Evolutionary conservation across 1,140 invertebrate species (phyloP), one percentile per base, ranked within the genome.

Genomic region (Drosophila lacertosa): DNA sequence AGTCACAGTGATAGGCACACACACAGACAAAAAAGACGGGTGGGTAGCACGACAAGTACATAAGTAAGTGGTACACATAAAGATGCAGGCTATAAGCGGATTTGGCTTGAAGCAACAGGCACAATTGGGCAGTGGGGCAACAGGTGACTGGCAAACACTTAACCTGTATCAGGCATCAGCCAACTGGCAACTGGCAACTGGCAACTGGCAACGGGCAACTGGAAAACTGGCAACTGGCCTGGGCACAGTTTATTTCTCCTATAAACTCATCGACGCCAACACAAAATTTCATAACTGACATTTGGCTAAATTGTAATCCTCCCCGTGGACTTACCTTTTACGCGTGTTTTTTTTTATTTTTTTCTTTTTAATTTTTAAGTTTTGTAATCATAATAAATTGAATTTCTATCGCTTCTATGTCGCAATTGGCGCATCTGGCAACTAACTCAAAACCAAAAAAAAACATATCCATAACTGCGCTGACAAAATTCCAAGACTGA

Each of bases 401-500:
- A 84, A 77, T 86, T 81, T 71, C 74, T 86, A 81, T 81, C 65
- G 53, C 32, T 64, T 69, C 65, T 74, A 65, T 81, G 77, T 86
- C 64, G 76, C 77, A 86, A 74, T 68, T 80, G 22, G 37, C 54
- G 47, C 69, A 67, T 71, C 63, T 59, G 54, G 39, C 63, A 73
- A 39, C 75, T 71, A 77, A 68, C 73, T 45, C 37, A 29, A 29
- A 45, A 26, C 37, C 42, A 1, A 58, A 53, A 15, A 54, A 70
- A 77, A 35, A 39, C 39, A 40, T 18, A 39, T 29, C 20, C 10
- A 1, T 18, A 72, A 47, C 67, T 80, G 69, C 42, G 57, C 77
- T 88, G 58, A 70, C 77, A 67, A 78, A 75, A 69, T 78, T 88
- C 65, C 82, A 82, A 78, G 74, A 78, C 82, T 69, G 67, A 88